These are phyloP conservation scores for Agrotis exclamationis DNA, from an alignment of 2,888 invertebrate genomes.

Conservation along the genomic window DNA sequence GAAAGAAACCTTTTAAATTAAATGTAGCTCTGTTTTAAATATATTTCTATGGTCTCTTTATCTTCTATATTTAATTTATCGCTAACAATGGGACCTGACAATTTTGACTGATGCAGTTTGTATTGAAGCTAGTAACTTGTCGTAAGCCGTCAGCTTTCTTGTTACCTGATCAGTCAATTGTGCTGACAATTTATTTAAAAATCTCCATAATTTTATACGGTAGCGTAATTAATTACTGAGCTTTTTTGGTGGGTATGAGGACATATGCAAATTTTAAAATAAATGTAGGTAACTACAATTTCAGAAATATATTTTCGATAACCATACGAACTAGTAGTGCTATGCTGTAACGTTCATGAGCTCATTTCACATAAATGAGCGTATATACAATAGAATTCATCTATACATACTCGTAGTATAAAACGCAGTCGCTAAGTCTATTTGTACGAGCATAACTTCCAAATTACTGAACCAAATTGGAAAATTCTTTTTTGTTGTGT, in stretches of 20 bases:
- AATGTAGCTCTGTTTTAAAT: background rate
- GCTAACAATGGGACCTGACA: conserved; percentile 31
- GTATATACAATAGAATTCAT: too few species aligned
- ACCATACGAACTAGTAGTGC: background rate
- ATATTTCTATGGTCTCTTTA: background rate
- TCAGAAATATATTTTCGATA: background rate
- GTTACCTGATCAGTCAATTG: conserved; percentile 44
- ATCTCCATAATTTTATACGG: conserved; percentile 16
- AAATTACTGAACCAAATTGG: too few species aligned
- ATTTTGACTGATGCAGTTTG: conserved; percentile 46
- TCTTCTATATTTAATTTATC: background rate
- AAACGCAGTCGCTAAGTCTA: too few species aligned
- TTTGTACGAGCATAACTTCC: too few species aligned
- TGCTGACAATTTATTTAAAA: conserved; percentile 46
- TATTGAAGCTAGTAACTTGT: conserved; percentile 34
- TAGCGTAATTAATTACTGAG: conserved; percentile 42
- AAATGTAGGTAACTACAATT: background rate
- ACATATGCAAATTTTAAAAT: background rate
- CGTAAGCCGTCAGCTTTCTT: conserved; percentile 44
- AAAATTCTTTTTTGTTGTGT: too few species aligned
- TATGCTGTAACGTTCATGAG: too few species aligned
- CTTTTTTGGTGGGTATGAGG: conserved; percentile 5
- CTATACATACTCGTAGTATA: too few species aligned
- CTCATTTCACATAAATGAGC: too few species aligned
- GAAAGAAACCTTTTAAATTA: too few species aligned